A percentile compares a stretch with the other conserved stretches of the same genome.
Evolutionary conservation across 37 sponge, comb jelly and placozoan species (phyloP).

Genomic region (Petrosia ficiformis): DNA sequence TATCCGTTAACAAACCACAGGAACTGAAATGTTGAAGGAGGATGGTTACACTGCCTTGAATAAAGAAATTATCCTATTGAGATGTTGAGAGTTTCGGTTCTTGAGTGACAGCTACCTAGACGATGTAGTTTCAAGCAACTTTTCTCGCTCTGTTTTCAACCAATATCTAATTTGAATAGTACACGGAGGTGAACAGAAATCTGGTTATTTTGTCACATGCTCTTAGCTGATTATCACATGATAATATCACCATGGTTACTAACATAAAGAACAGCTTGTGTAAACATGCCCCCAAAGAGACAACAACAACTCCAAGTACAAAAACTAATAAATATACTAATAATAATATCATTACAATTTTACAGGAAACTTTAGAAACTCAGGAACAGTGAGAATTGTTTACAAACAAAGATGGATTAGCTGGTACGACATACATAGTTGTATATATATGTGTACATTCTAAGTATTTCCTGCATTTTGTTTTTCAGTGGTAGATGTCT

Average conservation of each 20-base stretch:
- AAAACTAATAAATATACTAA: not conserved
- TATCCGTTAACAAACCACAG: too few relatives aligned
- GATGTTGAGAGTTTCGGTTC: too few relatives aligned
- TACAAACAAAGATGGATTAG: conserved; percentile 53
- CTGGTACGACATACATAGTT: conserved; percentile 39
- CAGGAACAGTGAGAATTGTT: conserved; percentile 75
- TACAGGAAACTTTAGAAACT: conserved; percentile 45
- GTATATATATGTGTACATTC: not conserved
- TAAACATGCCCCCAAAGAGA: conserved; percentile 81
- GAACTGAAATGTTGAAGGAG: too few relatives aligned
- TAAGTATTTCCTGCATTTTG: not conserved
- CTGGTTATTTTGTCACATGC: not conserved
- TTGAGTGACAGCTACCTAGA: too few relatives aligned
- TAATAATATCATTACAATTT: not conserved
- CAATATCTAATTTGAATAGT: not conserved
- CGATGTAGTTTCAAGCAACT: conserved; percentile 32
- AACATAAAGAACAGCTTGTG: not conserved
- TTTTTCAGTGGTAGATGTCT: conserved; percentile 86
- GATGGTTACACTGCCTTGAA: too few relatives aligned
- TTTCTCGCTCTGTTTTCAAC: not conserved
- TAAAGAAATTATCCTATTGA: too few relatives aligned
- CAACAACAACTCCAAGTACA: conserved; percentile 78
- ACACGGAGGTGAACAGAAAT: not conserved
- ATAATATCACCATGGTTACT: not conserved
- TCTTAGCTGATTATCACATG: not conserved